A percentile compares a stretch with the other conserved stretches of the same genome.
Conservation (phyloP, 2,113 vertebrate genomes). For the Vimba vimba region DNA sequence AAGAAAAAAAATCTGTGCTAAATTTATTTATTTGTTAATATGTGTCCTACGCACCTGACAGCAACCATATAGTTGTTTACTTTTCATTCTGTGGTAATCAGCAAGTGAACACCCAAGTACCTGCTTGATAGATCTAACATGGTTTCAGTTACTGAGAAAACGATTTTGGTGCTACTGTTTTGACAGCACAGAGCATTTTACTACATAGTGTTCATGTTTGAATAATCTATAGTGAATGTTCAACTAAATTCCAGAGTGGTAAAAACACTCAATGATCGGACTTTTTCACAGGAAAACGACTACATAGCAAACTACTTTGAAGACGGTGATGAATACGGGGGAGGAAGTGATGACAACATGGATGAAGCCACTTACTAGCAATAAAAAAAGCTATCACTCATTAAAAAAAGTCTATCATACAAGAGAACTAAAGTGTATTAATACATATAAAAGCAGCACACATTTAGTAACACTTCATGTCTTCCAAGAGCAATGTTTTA, state of each 20-base stretch:
- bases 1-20: neutral
- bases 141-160: neutral
- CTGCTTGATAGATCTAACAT: neutral
- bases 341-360: slow-evolving; percentile 85
- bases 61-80: neutral
- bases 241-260: neutral
- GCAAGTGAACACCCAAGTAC: neutral
- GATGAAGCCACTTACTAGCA: slow-evolving; percentile 86
- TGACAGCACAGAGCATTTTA: neutral
- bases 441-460: neutral
- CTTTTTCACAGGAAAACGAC: slow-evolving; percentile 82
- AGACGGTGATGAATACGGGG: slow-evolving; percentile 84
- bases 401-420: neutral
- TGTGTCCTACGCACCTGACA: neutral
- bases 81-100: neutral
- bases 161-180: neutral
- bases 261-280: neutral
- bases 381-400: neutral
- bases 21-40: neutral
- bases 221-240: neutral
- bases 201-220: neutral
- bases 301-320: slow-evolving; percentile 91
- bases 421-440: neutral
- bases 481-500: neutral
- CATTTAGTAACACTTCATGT: neutral